Evolutionary conservation across 1,140 invertebrate genomes (phyloP).

Genomic region (Bombus superbus): DNA sequence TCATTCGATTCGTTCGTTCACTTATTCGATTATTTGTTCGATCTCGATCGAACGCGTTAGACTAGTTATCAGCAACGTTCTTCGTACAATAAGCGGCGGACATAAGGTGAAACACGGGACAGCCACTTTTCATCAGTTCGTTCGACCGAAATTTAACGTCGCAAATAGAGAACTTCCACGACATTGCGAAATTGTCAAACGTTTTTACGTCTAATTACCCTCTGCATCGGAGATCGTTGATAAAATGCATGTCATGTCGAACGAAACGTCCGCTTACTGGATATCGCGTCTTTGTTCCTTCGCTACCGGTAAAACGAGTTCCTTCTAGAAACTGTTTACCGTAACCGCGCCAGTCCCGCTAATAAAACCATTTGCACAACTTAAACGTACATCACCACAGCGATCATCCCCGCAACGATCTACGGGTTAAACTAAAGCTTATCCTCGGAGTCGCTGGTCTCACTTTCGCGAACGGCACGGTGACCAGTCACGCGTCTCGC

Average conservation of each 20-base stretch:
- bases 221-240: background rate
- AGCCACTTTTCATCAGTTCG: background rate
- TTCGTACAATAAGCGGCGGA: background rate
- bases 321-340: background rate
- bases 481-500: background rate
- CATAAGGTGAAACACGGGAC: background rate
- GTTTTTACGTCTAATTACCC: background rate
- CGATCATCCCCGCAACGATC: background rate
- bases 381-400: background rate
- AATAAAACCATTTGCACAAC: background rate
- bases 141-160: background rate
- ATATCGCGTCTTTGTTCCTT: background rate
- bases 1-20: too few species aligned
- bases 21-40: too few species aligned
- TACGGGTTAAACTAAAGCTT: background rate
- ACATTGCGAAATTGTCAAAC: background rate
- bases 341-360: background rate
- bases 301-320: conserved; percentile 23
- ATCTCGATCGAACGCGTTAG: background rate
- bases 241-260: background rate
- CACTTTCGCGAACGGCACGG: background rate
- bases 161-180: background rate
- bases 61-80: background rate
- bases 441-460: background rate
- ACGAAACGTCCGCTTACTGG: background rate